Conservation (phyloP, 2,888 invertebrate genomes). For the Matsumyia berberina region DNA sequence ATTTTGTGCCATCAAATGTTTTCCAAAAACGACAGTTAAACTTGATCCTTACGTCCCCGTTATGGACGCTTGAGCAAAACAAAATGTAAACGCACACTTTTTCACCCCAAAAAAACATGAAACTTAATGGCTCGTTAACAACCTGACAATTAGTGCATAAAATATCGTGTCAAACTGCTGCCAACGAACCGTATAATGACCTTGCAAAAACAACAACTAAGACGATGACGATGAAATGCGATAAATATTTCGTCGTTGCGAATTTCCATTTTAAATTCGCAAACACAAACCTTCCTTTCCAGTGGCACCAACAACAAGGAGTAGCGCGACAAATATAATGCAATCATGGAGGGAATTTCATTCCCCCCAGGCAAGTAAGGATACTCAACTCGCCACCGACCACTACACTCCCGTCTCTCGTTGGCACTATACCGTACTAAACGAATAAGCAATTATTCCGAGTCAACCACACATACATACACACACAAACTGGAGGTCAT, state of each 20-base stretch:
- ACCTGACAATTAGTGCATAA: conserved; percentile 68
- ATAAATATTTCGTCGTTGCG: conserved; percentile 29
- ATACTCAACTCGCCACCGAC: conserved; percentile 2
- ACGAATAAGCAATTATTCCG: conserved; percentile 72
- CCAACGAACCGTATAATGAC: conserved; percentile 56
- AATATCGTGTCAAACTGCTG: conserved; percentile 59
- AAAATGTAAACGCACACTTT: neutral
- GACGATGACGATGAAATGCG: conserved; percentile 28
- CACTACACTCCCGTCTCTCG: no score
- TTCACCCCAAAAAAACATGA: conserved; percentile 29
- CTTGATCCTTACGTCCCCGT: neutral
- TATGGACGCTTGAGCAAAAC: neutral
- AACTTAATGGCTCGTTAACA: conserved; percentile 65
- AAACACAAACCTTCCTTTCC: no score
- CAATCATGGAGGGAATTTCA: conserved; percentile 42
- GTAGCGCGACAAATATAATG: conserved; percentile 33
- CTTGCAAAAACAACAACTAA: conserved; percentile 22
- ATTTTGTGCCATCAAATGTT: conserved; percentile 27
- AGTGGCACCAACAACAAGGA: conserved; percentile 6
- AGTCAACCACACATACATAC: conserved; percentile 29
- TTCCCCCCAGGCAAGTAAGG: conserved; percentile 20
- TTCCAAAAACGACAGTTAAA: conserved; percentile 12
- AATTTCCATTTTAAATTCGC: conserved; percentile 32
- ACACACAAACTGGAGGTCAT: conserved; percentile 64
- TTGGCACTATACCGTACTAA: conserved; percentile 32